These are phyloP conservation scores for Girardinus metallicus DNA, from an alignment of 2,797 vertebrate genomes.

Conservation along the genomic window DNA sequence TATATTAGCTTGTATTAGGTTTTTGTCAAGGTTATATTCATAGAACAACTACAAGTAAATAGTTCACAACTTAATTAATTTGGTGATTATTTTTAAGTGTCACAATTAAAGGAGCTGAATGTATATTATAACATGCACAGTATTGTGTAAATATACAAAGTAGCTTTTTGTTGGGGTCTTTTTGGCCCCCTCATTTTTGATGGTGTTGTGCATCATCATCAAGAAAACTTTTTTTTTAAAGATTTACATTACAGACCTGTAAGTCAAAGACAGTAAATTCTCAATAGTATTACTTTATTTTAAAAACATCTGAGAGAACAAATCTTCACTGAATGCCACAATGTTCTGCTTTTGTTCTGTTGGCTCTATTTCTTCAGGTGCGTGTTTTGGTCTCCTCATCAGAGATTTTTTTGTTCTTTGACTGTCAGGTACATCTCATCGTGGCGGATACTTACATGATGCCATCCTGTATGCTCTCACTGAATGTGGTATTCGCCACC, in stretches of 20 bases:
- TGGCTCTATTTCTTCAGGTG: neutral
- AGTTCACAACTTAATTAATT: neutral
- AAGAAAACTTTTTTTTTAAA: neutral
- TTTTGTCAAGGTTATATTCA: neutral
- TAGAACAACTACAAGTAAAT: neutral
- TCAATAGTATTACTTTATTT: neutral
- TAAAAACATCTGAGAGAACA: neutral
- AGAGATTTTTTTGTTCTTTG: neutral
- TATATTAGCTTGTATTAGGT: neutral
- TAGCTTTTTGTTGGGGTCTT: too few species aligned
- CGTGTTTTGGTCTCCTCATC: neutral
- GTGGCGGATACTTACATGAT: slow-evolving; percentile 80
- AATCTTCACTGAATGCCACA: neutral
- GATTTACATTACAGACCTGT: neutral
- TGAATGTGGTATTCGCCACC: slow-evolving; percentile 80
- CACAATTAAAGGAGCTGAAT: too few species aligned
- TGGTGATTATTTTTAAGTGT: too few species aligned
- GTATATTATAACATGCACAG: too few species aligned
- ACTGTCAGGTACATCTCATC: slow-evolving; percentile 79
- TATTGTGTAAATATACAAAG: too few species aligned
- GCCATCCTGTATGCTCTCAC: slow-evolving; percentile 79
- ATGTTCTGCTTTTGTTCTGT: neutral
- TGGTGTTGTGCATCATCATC: neutral
- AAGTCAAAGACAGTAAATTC: neutral
- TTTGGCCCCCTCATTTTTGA: neutral